Conservation (phyloP, 2,113 vertebrate species). For the Arizona elegans region DNA sequence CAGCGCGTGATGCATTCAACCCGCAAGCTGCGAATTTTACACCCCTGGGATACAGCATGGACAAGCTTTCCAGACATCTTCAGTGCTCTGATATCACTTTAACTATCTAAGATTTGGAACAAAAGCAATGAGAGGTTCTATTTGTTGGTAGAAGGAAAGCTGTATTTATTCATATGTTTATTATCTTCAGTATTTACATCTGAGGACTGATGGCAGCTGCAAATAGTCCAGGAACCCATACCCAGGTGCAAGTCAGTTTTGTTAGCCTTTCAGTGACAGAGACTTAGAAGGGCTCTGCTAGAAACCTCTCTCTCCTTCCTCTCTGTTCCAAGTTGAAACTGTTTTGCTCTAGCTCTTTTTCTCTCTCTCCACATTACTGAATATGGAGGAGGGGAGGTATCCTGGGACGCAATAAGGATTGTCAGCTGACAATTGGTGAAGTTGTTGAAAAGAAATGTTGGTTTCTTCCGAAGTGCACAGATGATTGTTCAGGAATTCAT, state of each 20-base stretch:
- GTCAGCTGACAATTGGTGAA: background rate
- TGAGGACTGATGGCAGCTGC: background rate
- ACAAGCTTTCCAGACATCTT: too few species aligned
- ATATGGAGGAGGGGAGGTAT: background rate
- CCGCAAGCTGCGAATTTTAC: too few species aligned
- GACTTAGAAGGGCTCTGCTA: background rate
- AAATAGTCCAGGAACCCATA: background rate
- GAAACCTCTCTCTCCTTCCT: background rate
- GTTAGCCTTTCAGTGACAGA: background rate
- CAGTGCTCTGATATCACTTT: too few species aligned
- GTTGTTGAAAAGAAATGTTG: background rate
- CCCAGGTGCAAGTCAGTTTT: background rate
- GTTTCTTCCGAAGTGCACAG: background rate
- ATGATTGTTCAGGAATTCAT: background rate
- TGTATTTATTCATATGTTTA: background rate
- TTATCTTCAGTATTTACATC: background rate
- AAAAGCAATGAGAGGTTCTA: background rate
- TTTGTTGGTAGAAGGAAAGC: background rate
- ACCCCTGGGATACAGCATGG: too few species aligned
- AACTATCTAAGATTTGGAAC: too few species aligned
- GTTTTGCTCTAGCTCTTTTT: background rate
- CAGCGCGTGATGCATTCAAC: too few species aligned
- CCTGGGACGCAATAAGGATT: background rate
- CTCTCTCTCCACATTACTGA: background rate
- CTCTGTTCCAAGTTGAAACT: background rate